Evolutionary conservation across 1,140 invertebrate genomes (phyloP).

Genomic region (Bathynomus jamesi): DNA sequence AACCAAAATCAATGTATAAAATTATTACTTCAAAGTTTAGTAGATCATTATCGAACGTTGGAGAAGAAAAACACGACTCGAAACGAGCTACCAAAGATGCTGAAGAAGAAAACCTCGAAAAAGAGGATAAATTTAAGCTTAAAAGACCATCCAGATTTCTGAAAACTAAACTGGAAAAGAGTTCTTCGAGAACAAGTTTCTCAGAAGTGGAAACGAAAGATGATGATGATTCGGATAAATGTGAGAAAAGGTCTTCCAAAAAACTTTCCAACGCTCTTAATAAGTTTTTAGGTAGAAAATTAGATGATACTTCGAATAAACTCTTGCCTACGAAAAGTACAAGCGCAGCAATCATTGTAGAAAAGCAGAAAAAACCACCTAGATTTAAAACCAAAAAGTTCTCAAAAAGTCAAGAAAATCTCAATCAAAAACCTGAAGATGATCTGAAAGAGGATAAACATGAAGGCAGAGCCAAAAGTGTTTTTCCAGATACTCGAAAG

Average conservation of each 20-base stretch:
- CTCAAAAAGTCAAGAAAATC: slow-evolving; percentile 31
- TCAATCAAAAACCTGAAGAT: slow-evolving; percentile 12
- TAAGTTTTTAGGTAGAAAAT: slow-evolving; percentile 34
- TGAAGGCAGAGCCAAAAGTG: slow-evolving; percentile 6
- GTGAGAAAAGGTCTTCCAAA: slow-evolving; percentile 29
- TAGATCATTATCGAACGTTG: slow-evolving; percentile 27
- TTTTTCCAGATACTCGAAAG: neutral
- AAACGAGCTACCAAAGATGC: slow-evolving; percentile 9
- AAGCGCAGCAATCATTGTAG: neutral
- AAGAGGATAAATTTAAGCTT: slow-evolving; percentile 32
- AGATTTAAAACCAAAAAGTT: slow-evolving; percentile 25
- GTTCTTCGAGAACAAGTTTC: slow-evolving; percentile 25
- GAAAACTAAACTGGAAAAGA: slow-evolving; percentile 30
- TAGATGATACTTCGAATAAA: slow-evolving; percentile 16
- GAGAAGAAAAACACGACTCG: slow-evolving; percentile 10
- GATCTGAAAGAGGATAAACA: neutral
- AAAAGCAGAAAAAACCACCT: slow-evolving; percentile 26
- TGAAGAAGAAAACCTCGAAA: slow-evolving; percentile 21
- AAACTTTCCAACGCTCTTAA: slow-evolving; percentile 35
- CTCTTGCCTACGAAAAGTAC: slow-evolving; percentile 1
- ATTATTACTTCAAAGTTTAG: slow-evolving; percentile 30
- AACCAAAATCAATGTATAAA: slow-evolving; percentile 37
- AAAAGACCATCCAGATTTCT: slow-evolving; percentile 32
- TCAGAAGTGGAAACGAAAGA: slow-evolving; percentile 14
- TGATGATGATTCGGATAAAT: slow-evolving; percentile 22